Evolutionary conservation across 2,888 invertebrate species (phyloP).

Genomic region (Psylliodes chrysocephalus): DNA sequence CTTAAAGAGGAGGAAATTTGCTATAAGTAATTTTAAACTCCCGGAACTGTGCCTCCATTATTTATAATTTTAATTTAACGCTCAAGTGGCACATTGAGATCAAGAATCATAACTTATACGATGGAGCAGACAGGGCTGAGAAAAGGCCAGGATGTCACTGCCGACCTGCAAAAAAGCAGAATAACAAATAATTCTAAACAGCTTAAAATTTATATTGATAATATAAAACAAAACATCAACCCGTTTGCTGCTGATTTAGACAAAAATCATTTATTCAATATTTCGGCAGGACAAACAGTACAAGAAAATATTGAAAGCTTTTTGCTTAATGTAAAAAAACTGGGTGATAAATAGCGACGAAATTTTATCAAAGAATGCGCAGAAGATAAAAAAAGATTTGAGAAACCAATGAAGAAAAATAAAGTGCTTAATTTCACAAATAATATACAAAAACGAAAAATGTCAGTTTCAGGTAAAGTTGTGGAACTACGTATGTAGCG

Average conservation of each 20-base stretch:
- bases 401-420: conserved; percentile 22
- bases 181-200: conserved; percentile 14
- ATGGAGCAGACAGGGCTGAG: background rate
- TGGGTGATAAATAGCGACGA: conserved; percentile 33
- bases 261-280: conserved; percentile 27
- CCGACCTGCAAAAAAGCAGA: conserved; percentile 33
- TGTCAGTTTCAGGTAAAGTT: conserved; percentile 39
- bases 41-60: too few relatives aligned
- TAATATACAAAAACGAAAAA: conserved; percentile 37
- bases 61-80: too few relatives aligned
- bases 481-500: conserved; percentile 44
- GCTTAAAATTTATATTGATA: conserved; percentile 11
- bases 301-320: too few relatives aligned
- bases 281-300: too few relatives aligned
- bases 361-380: conserved; percentile 41
- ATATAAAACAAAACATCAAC: conserved; percentile 20
- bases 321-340: conserved; percentile 47
- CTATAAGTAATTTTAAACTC: too few relatives aligned
- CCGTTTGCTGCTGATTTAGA: too few relatives aligned
- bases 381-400: conserved; percentile 14
- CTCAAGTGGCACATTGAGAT: conserved; percentile 6
- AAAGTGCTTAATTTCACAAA: conserved; percentile 34
- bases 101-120: too few relatives aligned
- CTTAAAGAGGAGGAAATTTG: too few relatives aligned
- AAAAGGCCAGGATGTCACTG: conserved; percentile 6